A percentile compares a stretch with the other conserved stretches of the same genome.
Conservation (phyloP, 2,797 vertebrate genomes). For the Chelon labrosus region DNA sequence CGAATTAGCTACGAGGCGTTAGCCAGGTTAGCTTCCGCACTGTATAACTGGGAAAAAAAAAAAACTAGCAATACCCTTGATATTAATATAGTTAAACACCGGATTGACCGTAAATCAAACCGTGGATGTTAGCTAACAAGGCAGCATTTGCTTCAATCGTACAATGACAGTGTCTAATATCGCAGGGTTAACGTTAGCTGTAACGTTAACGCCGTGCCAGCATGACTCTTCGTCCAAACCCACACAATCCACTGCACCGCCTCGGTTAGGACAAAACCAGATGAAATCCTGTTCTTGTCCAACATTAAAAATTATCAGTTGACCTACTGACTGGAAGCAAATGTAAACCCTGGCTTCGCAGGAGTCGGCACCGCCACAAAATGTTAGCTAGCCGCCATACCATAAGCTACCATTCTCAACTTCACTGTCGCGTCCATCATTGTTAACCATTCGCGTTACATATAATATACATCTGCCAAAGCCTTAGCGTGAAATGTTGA, state of each 20-base stretch:
- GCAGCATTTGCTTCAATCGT: conserved; percentile 42
- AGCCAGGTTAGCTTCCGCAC: conserved; percentile 62
- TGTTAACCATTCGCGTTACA: conserved; percentile 65
- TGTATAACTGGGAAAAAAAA: background rate
- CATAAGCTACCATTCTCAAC: conserved; percentile 66
- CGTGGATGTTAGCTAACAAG: conserved; percentile 33
- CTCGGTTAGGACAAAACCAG: conserved; percentile 20
- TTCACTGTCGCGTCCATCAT: conserved; percentile 75
- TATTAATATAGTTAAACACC: background rate
- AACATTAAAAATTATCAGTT: conserved; percentile 46
- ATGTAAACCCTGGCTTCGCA: conserved; percentile 43
- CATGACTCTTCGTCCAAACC: conserved; percentile 65
- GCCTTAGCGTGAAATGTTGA: background rate
- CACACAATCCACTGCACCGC: conserved; percentile 37
- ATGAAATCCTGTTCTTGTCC: conserved; percentile 13
- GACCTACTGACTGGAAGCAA: conserved; percentile 76
- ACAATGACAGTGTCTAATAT: conserved; percentile 75
- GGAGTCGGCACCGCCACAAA: conserved; percentile 58
- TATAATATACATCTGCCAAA: conserved; percentile 37
- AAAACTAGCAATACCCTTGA: conserved; percentile 2
- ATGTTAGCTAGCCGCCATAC: conserved; percentile 78
- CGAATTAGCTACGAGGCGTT: conserved; percentile 60
- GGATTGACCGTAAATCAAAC: conserved; percentile 15
- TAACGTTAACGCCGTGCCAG: conserved; percentile 62
- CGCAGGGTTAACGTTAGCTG: conserved; percentile 71